Evolutionary conservation across 2,113 vertebrate genomes (phyloP).

Genomic region (Onychorhynchus coronatus): DNA sequence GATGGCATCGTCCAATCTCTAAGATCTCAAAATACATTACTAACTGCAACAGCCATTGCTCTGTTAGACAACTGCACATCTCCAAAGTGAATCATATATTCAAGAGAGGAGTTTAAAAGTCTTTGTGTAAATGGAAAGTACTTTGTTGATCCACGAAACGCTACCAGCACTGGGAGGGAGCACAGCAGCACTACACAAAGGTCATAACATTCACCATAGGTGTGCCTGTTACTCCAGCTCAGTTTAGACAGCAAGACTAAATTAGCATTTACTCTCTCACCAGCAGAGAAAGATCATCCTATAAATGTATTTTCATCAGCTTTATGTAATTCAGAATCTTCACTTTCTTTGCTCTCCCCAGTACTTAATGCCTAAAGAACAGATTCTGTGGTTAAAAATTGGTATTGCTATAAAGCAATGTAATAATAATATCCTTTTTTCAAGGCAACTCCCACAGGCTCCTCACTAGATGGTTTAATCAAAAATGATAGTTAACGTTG

Average conservation of each 20-base stretch:
- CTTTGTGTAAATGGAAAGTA: conserved; percentile 22
- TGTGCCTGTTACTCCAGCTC: neutral
- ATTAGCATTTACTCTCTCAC: neutral
- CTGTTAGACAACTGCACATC: conserved; percentile 5
- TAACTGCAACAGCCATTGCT: conserved; percentile 7
- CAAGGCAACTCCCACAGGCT: conserved; percentile 27
- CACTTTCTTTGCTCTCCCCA: neutral
- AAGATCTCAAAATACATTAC: conserved; percentile 45
- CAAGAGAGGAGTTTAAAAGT: neutral
- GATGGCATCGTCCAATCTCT: conserved; percentile 43
- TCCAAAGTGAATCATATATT: conserved; percentile 4
- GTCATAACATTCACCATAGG: neutral
- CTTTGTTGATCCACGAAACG: neutral
- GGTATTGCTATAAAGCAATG: conserved; percentile 19
- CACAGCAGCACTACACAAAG: conserved; percentile 37
- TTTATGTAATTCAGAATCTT: conserved; percentile 21
- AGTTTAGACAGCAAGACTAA: conserved; percentile 12
- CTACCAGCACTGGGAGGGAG: neutral
- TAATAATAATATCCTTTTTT: conserved; percentile 13
- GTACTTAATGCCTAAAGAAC: neutral
- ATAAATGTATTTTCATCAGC: neutral
- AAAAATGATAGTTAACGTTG: neutral
- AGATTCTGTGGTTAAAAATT: conserved; percentile 33
- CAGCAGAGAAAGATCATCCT: conserved; percentile 7
- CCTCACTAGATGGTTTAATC: neutral